A percentile compares a stretch with the other conserved stretches of the same genome.
phyloP scores from a whole-genome alignment of 2,797 vertebrate genomes.

The Hippoglossus hippoglossus region DNA sequence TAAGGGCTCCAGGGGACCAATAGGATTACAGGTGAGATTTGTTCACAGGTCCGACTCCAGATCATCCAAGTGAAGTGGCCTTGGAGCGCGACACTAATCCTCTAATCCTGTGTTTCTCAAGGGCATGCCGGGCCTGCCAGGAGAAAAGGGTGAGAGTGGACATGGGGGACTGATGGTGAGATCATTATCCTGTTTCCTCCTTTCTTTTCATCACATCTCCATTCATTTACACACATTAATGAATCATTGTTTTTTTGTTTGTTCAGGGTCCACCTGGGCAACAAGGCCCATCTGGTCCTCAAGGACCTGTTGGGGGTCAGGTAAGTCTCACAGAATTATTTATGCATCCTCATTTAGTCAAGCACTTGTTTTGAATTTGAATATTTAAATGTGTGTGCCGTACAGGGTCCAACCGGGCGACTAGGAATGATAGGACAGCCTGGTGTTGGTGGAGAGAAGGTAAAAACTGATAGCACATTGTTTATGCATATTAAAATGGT shows the following conservation, averaged over 20 bases:
- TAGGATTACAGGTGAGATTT: constrained; percentile 91
- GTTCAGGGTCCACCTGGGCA: constrained; percentile 95
- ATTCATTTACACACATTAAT: background rate
- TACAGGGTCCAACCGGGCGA: constrained; percentile 79
- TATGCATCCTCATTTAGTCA: background rate
- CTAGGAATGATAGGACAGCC: constrained; percentile 92
- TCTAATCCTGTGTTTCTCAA: constrained; percentile 59
- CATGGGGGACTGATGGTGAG: constrained; percentile 94
- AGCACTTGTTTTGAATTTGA: background rate
- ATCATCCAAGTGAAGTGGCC: background rate
- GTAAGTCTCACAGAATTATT: constrained; percentile 48
- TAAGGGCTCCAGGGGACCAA: constrained; percentile 91
- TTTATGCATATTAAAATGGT: background rate
- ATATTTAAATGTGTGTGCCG: constrained; percentile 26
- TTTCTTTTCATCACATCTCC: background rate
- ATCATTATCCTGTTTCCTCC: constrained; percentile 2
- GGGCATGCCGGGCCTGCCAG: constrained; percentile 95
- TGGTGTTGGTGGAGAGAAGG: constrained; percentile 95
- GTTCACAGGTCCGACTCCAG: background rate
- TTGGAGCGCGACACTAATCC: background rate
- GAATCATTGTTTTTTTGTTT: background rate
- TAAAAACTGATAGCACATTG: constrained; percentile 58
- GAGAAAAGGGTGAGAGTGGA: constrained; percentile 98
- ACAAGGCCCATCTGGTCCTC: constrained; percentile 88
- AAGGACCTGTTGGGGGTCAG: constrained; percentile 88